A percentile compares a stretch with the other conserved stretches of the same genome.
These are phyloP conservation scores for Molanna angustata DNA, from an alignment of 2,888 invertebrate species.

Conservation along the genomic window DNA sequence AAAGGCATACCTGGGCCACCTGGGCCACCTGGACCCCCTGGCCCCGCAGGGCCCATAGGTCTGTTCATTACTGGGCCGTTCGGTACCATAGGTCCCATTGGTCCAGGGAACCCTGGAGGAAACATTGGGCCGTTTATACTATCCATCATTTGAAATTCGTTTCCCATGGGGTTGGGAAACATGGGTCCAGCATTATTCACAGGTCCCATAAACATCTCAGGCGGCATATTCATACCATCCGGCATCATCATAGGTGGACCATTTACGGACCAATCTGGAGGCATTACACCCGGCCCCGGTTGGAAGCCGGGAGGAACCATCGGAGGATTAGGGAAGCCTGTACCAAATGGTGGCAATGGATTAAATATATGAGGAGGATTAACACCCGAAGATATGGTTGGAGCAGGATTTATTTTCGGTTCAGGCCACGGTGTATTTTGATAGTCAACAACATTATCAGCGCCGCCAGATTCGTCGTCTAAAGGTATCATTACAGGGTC, in stretches of 20 bases:
- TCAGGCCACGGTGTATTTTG: slow-evolving; percentile 80
- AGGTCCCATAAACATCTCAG: slow-evolving; percentile 40
- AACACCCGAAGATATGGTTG: slow-evolving; percentile 35
- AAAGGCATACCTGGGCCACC: slow-evolving; percentile 36
- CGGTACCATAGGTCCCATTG: slow-evolving; percentile 45
- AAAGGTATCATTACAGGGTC: slow-evolving; percentile 84
- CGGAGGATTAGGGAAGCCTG: slow-evolving; percentile 48
- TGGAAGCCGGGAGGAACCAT: slow-evolving; percentile 50
- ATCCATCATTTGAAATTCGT: slow-evolving; percentile 43
- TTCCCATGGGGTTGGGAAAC: slow-evolving; percentile 17
- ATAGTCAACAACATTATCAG: slow-evolving; percentile 77
- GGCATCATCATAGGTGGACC: slow-evolving; percentile 49
- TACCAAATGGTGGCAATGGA: slow-evolving; percentile 48
- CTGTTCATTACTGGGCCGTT: slow-evolving; percentile 35
- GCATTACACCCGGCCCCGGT: slow-evolving; percentile 39
- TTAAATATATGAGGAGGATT: slow-evolving; percentile 49
- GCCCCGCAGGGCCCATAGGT: slow-evolving; percentile 39
- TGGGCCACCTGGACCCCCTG: slow-evolving; percentile 38
- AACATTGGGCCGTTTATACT: slow-evolving; percentile 43
- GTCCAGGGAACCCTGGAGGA: slow-evolving; percentile 48
- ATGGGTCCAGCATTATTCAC: slow-evolving; percentile 26
- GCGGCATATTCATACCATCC: slow-evolving; percentile 52
- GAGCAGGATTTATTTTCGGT: slow-evolving; percentile 66
- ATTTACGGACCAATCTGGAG: slow-evolving; percentile 43
- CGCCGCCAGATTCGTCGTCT: slow-evolving; percentile 82